A percentile compares a stretch with the other conserved stretches of the same genome.
phyloP scores from a whole-genome alignment of 2,113 vertebrate species.

The Pseudorhombus dupliciocellatus region DNA sequence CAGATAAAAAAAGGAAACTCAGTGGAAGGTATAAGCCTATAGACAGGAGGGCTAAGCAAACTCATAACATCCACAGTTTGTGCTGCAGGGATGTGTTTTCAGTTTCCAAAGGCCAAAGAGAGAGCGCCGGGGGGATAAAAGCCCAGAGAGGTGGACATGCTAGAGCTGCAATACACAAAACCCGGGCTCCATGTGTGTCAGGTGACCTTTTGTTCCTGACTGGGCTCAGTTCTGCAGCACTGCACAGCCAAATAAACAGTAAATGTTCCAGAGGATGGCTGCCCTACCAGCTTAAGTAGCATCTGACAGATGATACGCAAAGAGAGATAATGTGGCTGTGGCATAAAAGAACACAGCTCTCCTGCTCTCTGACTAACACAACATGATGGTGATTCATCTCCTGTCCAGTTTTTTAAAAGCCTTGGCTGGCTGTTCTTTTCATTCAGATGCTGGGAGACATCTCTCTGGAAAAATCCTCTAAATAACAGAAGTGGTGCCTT shows the following conservation, averaged over 20 bases:
- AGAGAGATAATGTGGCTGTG: conserved; percentile 8
- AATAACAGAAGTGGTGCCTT: conserved; percentile 5
- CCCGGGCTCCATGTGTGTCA: conserved; percentile 41
- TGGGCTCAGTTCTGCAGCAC: conserved; percentile 61
- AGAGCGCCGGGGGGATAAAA: conserved; percentile 11
- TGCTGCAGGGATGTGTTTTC: conserved; percentile 40
- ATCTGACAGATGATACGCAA: conserved; percentile 27
- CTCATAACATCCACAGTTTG: conserved; percentile 44
- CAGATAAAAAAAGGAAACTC: conserved; percentile 37
- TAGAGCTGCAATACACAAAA: conserved; percentile 53
- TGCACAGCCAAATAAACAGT: conserved; percentile 60
- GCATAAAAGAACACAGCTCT: not conserved
- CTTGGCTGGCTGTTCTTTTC: not conserved
- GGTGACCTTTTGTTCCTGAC: conserved; percentile 64
- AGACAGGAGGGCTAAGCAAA: conserved; percentile 53
- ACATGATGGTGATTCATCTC: not conserved
- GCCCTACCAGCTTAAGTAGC: conserved; percentile 21
- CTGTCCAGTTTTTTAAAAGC: conserved; percentile 7
- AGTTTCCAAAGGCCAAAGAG: conserved; percentile 13
- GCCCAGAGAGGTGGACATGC: conserved; percentile 30
- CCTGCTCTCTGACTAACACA: conserved; percentile 18
- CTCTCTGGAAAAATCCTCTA: not conserved
- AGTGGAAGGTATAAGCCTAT: conserved; percentile 31
- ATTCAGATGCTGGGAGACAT: not conserved
- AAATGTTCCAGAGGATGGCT: conserved; percentile 31